A percentile compares a stretch with the other conserved stretches of the same genome.
Evolutionary conservation across 2,113 vertebrate species (phyloP).

Genomic region (Albula glossodonta): DNA sequence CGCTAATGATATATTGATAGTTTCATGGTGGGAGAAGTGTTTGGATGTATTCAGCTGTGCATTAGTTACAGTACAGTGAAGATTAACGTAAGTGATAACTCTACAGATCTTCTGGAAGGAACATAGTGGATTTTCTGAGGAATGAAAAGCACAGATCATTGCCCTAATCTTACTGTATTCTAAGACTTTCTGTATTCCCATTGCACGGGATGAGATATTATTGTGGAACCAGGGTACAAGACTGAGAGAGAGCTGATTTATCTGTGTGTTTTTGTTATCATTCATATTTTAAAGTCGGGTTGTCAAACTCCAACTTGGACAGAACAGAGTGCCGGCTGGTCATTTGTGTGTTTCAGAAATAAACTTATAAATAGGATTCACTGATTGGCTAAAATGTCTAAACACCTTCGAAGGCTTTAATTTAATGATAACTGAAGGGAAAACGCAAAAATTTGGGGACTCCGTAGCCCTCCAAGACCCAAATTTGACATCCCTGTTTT

Average conservation of each 20-base stretch:
- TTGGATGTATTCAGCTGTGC: slow-evolving; percentile 44
- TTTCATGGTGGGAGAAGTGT: slow-evolving; percentile 23
- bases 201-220: background rate
- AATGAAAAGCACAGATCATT: slow-evolving; percentile 35
- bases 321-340: no score
- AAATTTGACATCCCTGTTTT: no score
- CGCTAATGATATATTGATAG: slow-evolving; percentile 50
- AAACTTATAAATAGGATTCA: no score
- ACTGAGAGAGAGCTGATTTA: slow-evolving; percentile 56
- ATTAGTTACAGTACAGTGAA: slow-evolving; percentile 33
- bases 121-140: slow-evolving; percentile 19
- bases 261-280: slow-evolving; percentile 28
- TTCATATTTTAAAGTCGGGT: background rate
- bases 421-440: no score
- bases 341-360: no score
- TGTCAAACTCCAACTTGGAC: no score
- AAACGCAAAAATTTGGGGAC: no score
- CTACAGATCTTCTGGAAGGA: slow-evolving; percentile 23
- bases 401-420: no score
- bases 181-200: background rate
- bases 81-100: slow-evolving; percentile 14
- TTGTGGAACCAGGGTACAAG: background rate
- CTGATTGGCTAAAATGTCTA: no score
- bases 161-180: slow-evolving; percentile 10
- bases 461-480: no score